Percentiles rank a stretch among this genome's conserved stretches.
Evolutionary conservation across 2,113 vertebrate species (phyloP).

Genomic region (Varanus salvator): DNA sequence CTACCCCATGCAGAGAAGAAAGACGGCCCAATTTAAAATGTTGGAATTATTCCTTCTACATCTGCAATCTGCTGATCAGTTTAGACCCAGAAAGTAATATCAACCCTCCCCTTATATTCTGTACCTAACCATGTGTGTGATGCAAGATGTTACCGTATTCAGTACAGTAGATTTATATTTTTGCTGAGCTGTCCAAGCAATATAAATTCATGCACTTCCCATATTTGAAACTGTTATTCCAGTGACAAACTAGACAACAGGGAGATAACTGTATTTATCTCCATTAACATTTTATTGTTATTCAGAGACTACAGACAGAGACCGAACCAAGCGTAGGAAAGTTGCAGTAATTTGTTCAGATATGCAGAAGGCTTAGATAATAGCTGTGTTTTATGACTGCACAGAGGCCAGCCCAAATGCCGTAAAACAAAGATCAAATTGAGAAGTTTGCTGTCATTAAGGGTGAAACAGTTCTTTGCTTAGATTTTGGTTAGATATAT

Average conservation of each 20-base stretch:
- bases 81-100: not conserved
- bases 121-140: conserved; percentile 38
- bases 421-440: conserved; percentile 41
- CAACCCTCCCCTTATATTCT: conserved; percentile 16
- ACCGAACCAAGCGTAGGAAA: conserved; percentile 59
- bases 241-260: conserved; percentile 70
- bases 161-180: conserved; percentile 59
- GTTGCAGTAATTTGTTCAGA: conserved; percentile 66
- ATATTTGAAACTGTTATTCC: conserved; percentile 71
- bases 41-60: conserved; percentile 1
- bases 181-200: conserved; percentile 56
- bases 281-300: conserved; percentile 73
- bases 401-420: conserved; percentile 42
- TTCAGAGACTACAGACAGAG: conserved; percentile 62
- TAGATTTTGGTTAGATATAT: conserved; percentile 26
- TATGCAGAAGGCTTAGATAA: conserved; percentile 51
- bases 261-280: conserved; percentile 71
- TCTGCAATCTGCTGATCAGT: not conserved
- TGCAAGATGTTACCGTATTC: conserved; percentile 20
- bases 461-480: not conserved
- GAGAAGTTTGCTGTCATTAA: conserved; percentile 36
- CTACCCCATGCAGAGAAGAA: conserved; percentile 35
- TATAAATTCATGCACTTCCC: conserved; percentile 69
- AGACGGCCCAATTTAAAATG: conserved; percentile 42
- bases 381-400: conserved; percentile 37